Percentiles rank a stretch among this genome's conserved stretches.
phyloP scores from a whole-genome alignment of 2,113 vertebrate species.

The Labeo rohita region DNA sequence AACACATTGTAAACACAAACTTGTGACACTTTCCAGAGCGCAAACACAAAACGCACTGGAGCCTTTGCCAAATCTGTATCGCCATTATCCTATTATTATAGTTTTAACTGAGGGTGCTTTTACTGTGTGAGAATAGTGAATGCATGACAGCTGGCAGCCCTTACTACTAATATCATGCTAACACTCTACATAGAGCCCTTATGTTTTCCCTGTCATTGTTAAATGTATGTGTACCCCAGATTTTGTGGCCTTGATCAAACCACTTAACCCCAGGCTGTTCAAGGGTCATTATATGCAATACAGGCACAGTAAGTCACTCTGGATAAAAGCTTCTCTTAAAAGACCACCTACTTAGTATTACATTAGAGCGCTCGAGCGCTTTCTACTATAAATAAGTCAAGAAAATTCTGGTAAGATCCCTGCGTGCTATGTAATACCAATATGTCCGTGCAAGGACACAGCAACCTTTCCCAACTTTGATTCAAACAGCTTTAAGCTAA shows the following conservation, averaged over 20 bases:
- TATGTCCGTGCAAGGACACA: constrained; percentile 41
- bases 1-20: too few species aligned
- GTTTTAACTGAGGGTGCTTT: too few species aligned
- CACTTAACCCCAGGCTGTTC: background rate
- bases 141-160: too few species aligned
- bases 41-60: too few species aligned
- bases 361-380: background rate
- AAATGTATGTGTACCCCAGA: background rate
- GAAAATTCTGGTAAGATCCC: constrained; percentile 4
- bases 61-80: too few species aligned
- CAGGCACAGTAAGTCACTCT: background rate
- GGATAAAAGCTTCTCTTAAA: background rate
- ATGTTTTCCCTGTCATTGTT: background rate
- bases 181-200: background rate
- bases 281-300: background rate
- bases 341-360: background rate
- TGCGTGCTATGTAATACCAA: constrained; percentile 25
- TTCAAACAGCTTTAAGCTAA: constrained; percentile 53
- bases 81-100: too few species aligned
- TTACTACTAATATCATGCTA: background rate
- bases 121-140: too few species aligned
- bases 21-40: too few species aligned
- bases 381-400: constrained; percentile 5
- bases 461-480: constrained; percentile 47
- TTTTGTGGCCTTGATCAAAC: constrained; percentile 19